Evolutionary conservation across 2,888 invertebrate genomes (phyloP).

Genomic region (Leptarthrus brevirostris): DNA sequence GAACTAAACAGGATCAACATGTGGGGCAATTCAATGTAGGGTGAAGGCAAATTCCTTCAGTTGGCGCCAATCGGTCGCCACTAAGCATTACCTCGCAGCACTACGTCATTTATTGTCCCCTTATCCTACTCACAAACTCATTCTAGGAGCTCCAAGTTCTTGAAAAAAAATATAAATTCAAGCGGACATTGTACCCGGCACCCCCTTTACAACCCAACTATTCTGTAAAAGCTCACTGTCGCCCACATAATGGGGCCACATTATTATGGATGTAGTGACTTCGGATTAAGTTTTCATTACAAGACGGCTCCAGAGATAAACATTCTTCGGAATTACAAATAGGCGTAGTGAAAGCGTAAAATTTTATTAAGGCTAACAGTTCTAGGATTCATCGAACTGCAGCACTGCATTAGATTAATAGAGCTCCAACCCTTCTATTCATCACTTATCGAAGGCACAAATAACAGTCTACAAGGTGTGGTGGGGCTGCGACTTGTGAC

Average conservation of each 20-base stretch:
- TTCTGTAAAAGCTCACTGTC: constrained; percentile 4
- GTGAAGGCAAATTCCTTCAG: background rate
- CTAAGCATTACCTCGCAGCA: constrained; percentile 3
- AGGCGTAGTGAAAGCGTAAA: too few relatives aligned
- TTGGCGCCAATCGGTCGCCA: constrained; percentile 20
- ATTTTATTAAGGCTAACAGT: too few relatives aligned
- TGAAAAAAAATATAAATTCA: background rate
- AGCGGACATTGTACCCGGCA: background rate
- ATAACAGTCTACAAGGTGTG: background rate
- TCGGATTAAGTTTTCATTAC: constrained; percentile 24
- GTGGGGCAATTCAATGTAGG: background rate
- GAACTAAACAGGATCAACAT: background rate
- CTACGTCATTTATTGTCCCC: constrained; percentile 21
- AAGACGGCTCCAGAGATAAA: constrained; percentile 3
- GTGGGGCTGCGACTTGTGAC: background rate
- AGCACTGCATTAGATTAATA: background rate
- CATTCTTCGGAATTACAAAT: background rate
- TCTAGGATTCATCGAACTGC: background rate
- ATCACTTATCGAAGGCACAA: background rate
- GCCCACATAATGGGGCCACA: constrained; percentile 8
- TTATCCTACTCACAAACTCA: background rate
- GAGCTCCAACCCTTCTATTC: background rate
- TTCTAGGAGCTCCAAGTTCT: background rate
- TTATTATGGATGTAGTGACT: background rate
- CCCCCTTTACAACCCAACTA: background rate